Base-by-base conservation (phyloP, 2,888 invertebrate species). In the Cyclophora albipunctata region DNA sequence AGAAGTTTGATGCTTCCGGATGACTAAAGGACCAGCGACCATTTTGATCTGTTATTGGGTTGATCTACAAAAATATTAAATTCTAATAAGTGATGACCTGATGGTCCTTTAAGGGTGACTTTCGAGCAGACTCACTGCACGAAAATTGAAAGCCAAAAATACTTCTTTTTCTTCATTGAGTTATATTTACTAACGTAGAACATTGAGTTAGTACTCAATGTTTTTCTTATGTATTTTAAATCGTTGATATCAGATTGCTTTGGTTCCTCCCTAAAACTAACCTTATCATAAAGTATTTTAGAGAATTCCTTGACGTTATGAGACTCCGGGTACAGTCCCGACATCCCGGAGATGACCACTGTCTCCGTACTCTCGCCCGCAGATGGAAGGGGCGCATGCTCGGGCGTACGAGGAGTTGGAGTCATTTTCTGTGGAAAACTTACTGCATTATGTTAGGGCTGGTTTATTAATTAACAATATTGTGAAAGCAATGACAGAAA, bases 11-110 rank as follows among this genome's bases (percentile, higher is more conserved):
- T 7, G 92, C 65, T 47, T 82, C 82, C 0, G 82, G 81, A 45
- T 81, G 79, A 3, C 58, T 60, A 52, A 61, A 69, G 2, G 58
- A 45, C 75, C 78, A 81, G 4, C 77, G 73, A 45, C 90, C 75
- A 50, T 89, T 86, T 58, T 91, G 91, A 7, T 85, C 89, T 1
- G 91, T 90, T 35, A 94, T 86, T 78, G 95, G 91, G 63, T 93
- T 92, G 33, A 65, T 54, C 81, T 80, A 47, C 2, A 42, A 4
- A 4, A 3, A 42, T 7, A 41, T 42, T 3, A 44, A 42, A 46
- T 33, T 43, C 42, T 43, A 35, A 5, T 6, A 40, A 6, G 4
- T 34, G 7, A 34, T 7, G 7, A 7, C 4, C 42, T 34, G 7
- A 34, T 7, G 7, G 20, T 7, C 42, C 7, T 7, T 40, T 40